Base-by-base conservation (phyloP, 2,888 invertebrate genomes). In the Scaptodrosophila latifasciaeformis region DNA sequence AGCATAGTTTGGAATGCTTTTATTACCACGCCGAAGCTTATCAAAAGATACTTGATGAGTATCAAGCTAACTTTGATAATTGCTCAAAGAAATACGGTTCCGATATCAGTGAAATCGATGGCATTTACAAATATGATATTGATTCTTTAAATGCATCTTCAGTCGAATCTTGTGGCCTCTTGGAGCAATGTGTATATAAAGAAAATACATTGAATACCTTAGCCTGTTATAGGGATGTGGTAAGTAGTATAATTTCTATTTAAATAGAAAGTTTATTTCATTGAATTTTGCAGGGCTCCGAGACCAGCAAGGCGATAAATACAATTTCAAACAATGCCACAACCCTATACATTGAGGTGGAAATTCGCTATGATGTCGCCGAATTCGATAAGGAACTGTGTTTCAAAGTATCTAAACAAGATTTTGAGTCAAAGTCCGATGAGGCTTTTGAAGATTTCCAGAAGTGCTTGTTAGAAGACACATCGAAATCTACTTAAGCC, bases 211-310 rank as follows among this genome's bases (percentile, higher is more conserved):
- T 56, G 7, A 2, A 34, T 0, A 72, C 54, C 34, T 82, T 81
- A n/a, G 2, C 24, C 0, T 83, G 83, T 59, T 77, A 69, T 47
- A 2, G 54, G 0, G 2, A 45, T 1, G 49, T 49, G n/a, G 76
- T 76, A 64, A 65, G 79, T 67, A 37, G 24, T 7, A n/a, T n/a
- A 7, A n/a, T n/a, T 7, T 3, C 4, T 24, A 24, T 24, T 24
- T 7, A n/a, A 24, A 24, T 24, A 5, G 24, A 15, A 13, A 15
- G 6, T 35, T 3, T 9, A 1, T 30, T 30, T 21, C 4, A 43
- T 12, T 27, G 10, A 7, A 5, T 3, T 3, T 24, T 21, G n/a
- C 19, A 75, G 70, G 74, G 65, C 19, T 18, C 18, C 5, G 29
- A 7, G 0, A 59, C 54, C 31, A 53, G 59, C 6, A 53, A 55